A percentile compares a stretch with the other conserved stretches of the same genome.
phyloP scores from a whole-genome alignment of 2,888 invertebrate species.

The Eristalinus sepulchralis region DNA sequence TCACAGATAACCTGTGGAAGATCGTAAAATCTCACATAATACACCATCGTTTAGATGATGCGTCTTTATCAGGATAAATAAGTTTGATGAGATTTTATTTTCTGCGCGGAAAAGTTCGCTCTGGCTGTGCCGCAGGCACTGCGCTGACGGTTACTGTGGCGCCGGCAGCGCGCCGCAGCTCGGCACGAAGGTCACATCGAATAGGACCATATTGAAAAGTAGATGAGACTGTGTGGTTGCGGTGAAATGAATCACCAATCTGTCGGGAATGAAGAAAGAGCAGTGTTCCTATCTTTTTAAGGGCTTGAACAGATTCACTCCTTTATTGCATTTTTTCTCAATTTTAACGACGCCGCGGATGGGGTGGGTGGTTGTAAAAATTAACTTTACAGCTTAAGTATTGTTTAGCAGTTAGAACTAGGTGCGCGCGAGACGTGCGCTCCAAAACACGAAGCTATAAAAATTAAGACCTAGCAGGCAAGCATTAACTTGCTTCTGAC shows the following conservation, averaged over 20 bases:
- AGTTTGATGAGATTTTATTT: constrained; percentile 61
- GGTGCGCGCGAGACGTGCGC: not conserved
- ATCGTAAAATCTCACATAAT: constrained; percentile 52
- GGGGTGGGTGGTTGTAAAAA: constrained; percentile 29
- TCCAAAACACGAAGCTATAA: not conserved
- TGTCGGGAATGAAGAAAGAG: not conserved
- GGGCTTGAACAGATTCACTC: constrained; percentile 18
- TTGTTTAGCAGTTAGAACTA: constrained; percentile 14
- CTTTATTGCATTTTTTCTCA: constrained; percentile 46
- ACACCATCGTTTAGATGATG: constrained; percentile 42
- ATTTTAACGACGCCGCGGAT: constrained; percentile 38
- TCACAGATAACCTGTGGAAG: constrained; percentile 46
- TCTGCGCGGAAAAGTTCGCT: constrained; percentile 26
- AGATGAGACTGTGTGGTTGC: not conserved
- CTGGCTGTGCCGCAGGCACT: constrained; percentile 8
- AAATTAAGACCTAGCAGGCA: not conserved
- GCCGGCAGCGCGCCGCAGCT: not conserved
- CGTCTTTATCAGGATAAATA: constrained; percentile 50
- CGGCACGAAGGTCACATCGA: not conserved
- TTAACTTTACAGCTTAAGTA: constrained; percentile 30
- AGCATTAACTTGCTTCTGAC: not conserved
- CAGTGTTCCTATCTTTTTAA: not conserved
- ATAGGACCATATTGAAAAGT: constrained; percentile 8
- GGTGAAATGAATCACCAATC: constrained; percentile 22
- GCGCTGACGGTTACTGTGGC: not conserved